These are phyloP conservation scores for Macropis europaea DNA, from an alignment of 2,888 invertebrate species.

Conservation along the genomic window DNA sequence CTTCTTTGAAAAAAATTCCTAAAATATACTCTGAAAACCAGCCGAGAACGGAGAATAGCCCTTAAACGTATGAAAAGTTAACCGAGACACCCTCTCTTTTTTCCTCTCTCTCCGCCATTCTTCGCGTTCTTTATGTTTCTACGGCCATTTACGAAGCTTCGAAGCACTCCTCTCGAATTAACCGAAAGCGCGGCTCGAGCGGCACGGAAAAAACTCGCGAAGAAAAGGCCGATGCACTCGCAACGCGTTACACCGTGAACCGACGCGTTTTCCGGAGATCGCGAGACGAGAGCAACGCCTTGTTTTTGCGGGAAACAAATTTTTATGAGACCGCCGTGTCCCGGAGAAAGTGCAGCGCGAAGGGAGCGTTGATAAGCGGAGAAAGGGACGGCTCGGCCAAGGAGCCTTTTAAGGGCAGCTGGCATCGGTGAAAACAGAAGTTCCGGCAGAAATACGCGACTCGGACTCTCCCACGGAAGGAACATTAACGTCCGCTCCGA, in stretches of 20 bases:
- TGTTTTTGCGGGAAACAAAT: constrained; percentile 15
- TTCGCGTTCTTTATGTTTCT: constrained; percentile 49
- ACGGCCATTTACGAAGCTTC: constrained; percentile 60
- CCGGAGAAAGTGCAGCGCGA: background rate
- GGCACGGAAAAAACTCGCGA: constrained; percentile 50
- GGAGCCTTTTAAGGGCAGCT: constrained; percentile 10
- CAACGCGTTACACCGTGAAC: constrained; percentile 17
- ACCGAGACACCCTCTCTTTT: constrained; percentile 25
- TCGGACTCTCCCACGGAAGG: constrained; percentile 29
- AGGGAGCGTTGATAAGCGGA: background rate
- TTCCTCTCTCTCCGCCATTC: background rate
- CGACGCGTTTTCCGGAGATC: constrained; percentile 14
- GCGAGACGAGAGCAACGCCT: constrained; percentile 3
- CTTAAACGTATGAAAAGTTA: constrained; percentile 62
- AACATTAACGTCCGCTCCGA: constrained; percentile 39
- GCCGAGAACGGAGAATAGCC: too few relatives aligned
- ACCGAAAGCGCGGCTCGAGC: constrained; percentile 52
- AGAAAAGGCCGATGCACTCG: constrained; percentile 46
- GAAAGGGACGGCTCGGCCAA: background rate
- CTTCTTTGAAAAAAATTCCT: too few relatives aligned
- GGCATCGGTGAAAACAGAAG: constrained; percentile 44
- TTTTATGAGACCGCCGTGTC: constrained; percentile 22
- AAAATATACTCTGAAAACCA: too few relatives aligned
- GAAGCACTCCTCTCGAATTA: constrained; percentile 64
- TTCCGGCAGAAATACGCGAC: constrained; percentile 25